Evolutionary conservation across 2,113 vertebrate genomes (phyloP), one percentile per base, ranked within the genome.

Genomic region (Microtus ochrogaster): DNA sequence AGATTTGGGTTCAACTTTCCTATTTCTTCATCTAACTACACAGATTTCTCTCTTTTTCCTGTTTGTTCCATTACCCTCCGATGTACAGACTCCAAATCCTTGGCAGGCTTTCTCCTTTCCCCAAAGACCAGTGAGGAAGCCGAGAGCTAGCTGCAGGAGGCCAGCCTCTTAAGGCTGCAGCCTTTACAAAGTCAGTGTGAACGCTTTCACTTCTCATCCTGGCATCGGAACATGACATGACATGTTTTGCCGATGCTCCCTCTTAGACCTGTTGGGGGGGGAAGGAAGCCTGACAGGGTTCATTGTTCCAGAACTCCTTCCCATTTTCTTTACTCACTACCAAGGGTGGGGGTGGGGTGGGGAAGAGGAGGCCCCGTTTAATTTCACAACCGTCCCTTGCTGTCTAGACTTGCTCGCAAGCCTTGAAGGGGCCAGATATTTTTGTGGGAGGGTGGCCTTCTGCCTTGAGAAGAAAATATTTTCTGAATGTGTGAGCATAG

Each of bases 361-460:
- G 82, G 77, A 89, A 82, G 86, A 73, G 96, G 87, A 26, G 13
- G 81, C 92, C 94, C 97, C 83, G 68, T 94, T 98, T 72, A 63
- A 81, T 98, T 98, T 98, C 97, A 95, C 90, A 97, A 92, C 0
- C 19, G 28, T n/a, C 17, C 79, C 21, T 93, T 44, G 95, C 76
- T 98, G 98, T 89, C 98, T 95, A 81, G 72, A 92, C 98, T 98
- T 98, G 98, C 97, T 94, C 44, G 28, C 94, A 90, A 91, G 66
- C n/a, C 93, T 87, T 2, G 22, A 92, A 91, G 73, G 93, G 73
- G 91, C 79, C 92, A 19, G 94, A 66, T 94, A 16, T 76, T 79
- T 97, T 85, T 91, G 92, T 55, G 97, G 73, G 92, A 95, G 84
- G 44, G 74, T 92, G 3, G 47, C 65, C 81, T 98, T 94, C 65